Evolutionary conservation across 2,888 invertebrate genomes (phyloP).

Genomic region (Sesia bembeciformis): DNA sequence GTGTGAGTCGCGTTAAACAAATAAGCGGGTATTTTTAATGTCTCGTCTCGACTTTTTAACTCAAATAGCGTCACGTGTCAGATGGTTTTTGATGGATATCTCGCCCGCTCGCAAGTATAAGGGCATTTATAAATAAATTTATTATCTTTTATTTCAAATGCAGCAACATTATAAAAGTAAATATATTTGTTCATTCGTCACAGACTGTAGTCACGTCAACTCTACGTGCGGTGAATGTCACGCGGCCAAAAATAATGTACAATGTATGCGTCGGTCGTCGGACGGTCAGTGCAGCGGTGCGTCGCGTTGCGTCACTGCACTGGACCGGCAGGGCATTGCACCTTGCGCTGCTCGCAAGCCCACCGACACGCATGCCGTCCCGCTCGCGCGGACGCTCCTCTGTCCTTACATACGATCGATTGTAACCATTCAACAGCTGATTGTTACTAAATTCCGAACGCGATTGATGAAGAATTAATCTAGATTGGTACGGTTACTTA

Average conservation of each 20-base stretch:
- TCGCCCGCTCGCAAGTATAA: neutral
- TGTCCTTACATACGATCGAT: conserved; percentile 40
- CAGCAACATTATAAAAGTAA: conserved; percentile 22
- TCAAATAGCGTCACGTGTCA: conserved; percentile 8
- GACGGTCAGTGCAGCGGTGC: conserved; percentile 57
- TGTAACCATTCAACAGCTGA: conserved; percentile 56
- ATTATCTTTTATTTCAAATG: conserved; percentile 15
- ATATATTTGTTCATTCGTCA: conserved; percentile 42
- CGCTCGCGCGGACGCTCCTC: conserved; percentile 26
- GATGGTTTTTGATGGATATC: conserved; percentile 28
- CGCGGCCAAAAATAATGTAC: conserved; percentile 55
- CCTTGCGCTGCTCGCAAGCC: conserved; percentile 22
- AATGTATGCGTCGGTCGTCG: conserved; percentile 46
- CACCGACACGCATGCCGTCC: conserved; percentile 16
- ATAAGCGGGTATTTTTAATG: neutral
- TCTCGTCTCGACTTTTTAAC: neutral
- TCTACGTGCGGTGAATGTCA: conserved; percentile 55
- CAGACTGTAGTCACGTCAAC: conserved; percentile 25
- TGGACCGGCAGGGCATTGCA: conserved; percentile 65
- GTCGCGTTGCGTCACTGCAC: conserved; percentile 50
- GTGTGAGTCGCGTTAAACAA: neutral
- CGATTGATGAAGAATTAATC: conserved; percentile 10
- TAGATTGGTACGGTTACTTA: too few species aligned
- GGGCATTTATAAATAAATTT: conserved; percentile 9
- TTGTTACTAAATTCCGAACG: conserved; percentile 29